These are phyloP conservation scores for Ephestia elutella DNA, from an alignment of 1,140 invertebrate species.

Conservation along the genomic window DNA sequence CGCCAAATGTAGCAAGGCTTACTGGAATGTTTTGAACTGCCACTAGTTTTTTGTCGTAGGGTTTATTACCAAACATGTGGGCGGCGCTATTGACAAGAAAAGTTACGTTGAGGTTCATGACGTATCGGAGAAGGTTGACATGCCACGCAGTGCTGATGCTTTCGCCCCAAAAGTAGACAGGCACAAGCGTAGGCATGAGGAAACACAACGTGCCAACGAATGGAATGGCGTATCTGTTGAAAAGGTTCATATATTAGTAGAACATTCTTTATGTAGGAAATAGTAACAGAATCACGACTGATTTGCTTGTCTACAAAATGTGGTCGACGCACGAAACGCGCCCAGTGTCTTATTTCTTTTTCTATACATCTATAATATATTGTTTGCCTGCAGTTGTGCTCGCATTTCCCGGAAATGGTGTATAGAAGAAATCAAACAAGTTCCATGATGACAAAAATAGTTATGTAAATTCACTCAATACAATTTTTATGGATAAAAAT, in stretches of 20 bases:
- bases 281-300: too few relatives aligned
- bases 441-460: too few relatives aligned
- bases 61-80: slow-evolving; percentile 76
- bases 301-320: too few relatives aligned
- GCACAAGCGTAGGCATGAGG: slow-evolving; percentile 85
- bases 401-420: too few relatives aligned
- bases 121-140: slow-evolving; percentile 83
- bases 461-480: too few relatives aligned
- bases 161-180: slow-evolving; percentile 89
- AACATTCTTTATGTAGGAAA: neutral
- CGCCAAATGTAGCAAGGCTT: slow-evolving; percentile 18
- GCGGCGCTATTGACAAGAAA: slow-evolving; percentile 86
- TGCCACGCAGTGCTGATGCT: slow-evolving; percentile 83
- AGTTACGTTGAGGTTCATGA: slow-evolving; percentile 79
- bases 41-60: slow-evolving; percentile 77
- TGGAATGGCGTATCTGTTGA: slow-evolving; percentile 22
- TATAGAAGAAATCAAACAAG: too few relatives aligned
- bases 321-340: too few relatives aligned
- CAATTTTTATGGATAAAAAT: too few relatives aligned
- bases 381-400: too few relatives aligned
- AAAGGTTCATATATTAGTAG: slow-evolving; percentile 2
- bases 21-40: slow-evolving; percentile 20
- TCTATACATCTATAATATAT: too few relatives aligned
- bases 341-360: too few relatives aligned
- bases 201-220: slow-evolving; percentile 77